phyloP scores from a whole-genome alignment of 2,113 vertebrate genomes.

The Tragulus kanchil region DNA sequence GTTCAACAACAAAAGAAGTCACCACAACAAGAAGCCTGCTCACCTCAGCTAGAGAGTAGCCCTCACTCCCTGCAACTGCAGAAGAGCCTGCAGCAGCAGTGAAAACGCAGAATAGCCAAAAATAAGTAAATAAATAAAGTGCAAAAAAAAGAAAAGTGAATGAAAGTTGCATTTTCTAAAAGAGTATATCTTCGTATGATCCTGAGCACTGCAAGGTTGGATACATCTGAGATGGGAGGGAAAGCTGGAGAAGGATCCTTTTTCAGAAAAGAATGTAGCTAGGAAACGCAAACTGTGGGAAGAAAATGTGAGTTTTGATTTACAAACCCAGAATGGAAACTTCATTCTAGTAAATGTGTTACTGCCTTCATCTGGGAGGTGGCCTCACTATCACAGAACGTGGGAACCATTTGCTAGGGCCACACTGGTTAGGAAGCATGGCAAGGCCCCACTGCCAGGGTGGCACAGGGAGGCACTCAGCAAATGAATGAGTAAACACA shows the following conservation, averaged over 20 bases:
- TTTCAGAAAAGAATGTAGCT: conserved; percentile 25
- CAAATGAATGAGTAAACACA: not conserved
- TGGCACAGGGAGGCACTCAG: fast-evolving
- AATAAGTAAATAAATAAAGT: too few relatives aligned
- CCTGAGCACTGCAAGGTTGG: too few relatives aligned
- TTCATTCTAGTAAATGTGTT: not conserved
- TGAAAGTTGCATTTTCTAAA: too few relatives aligned
- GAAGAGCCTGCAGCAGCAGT: too few relatives aligned
- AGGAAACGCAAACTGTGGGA: conserved; percentile 40
- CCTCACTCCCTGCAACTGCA: too few relatives aligned
- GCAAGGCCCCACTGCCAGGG: not conserved
- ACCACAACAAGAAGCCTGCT: too few relatives aligned
- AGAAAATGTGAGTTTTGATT: not conserved
- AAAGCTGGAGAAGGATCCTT: not conserved
- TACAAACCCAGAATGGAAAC: not conserved
- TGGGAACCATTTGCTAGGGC: not conserved
- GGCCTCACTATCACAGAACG: not conserved
- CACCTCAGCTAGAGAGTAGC: too few relatives aligned
- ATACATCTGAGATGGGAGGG: not conserved
- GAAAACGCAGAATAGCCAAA: too few relatives aligned
- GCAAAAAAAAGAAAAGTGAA: too few relatives aligned
- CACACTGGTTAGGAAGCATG: not conserved
- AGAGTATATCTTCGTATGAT: too few relatives aligned
- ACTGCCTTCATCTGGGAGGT: not conserved
- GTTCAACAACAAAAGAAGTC: too few relatives aligned